Percentiles rank a stretch among this genome's conserved stretches.
Conservation (phyloP, 2,113 vertebrate species). For the Telmatochromis bifrenatus region DNA sequence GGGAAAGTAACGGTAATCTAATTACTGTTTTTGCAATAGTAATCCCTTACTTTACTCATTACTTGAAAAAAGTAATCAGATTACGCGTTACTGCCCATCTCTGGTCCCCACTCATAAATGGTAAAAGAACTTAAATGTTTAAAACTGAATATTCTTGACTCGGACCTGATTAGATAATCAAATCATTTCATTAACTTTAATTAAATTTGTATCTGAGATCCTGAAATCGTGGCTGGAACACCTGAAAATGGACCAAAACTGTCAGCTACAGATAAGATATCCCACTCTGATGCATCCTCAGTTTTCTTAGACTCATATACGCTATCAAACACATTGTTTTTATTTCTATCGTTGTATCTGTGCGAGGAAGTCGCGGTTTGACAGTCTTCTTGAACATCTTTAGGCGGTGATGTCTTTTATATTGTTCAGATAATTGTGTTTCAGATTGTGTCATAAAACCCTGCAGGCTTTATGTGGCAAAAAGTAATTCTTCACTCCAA, state of each 20-base stretch:
- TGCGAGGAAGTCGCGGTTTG: not conserved
- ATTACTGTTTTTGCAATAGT: too few relatives aligned
- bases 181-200: not conserved
- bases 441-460: not conserved
- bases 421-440: not conserved
- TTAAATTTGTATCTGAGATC: not conserved
- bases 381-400: not conserved
- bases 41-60: too few relatives aligned
- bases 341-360: not conserved
- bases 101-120: not conserved
- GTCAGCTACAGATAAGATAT: not conserved
- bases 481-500: not conserved
- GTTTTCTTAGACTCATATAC: not conserved
- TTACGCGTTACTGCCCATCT: too few relatives aligned
- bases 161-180: fast-evolving
- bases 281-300: not conserved
- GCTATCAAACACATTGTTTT: not conserved
- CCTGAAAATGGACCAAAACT: not conserved
- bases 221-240: not conserved
- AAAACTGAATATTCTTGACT: not conserved
- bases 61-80: too few relatives aligned
- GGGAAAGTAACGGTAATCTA: too few relatives aligned
- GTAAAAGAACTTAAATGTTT: not conserved
- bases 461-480: not conserved
- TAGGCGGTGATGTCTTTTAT: not conserved